Evolutionary conservation across 2,797 vertebrate species (phyloP), one percentile per base, ranked within the genome.

Genomic region (Myripristis murdjan): DNA sequence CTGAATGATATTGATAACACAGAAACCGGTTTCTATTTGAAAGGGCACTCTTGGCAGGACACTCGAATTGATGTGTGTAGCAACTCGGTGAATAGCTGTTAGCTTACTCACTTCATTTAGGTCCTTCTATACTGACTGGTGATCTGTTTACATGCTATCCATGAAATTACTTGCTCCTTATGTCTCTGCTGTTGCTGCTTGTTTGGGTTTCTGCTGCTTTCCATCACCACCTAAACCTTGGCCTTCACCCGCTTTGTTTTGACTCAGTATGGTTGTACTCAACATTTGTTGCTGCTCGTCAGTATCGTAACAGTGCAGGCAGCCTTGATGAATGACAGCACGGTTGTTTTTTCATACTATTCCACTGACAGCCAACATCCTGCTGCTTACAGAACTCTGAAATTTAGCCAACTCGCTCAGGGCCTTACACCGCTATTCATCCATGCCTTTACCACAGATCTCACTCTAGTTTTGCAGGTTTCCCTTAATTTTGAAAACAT

Each of bases 231-330:
- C 22, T 65, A 28, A 47, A 68, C 6, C 56, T 61, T 22, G 49
- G 15, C 52, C 60, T 56, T 77, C 57, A 77, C 52, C 52, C 66
- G 53, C 35, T 53, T 26, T 59, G n/a, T n/a, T 48, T 73, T 59
- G 44, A 5, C 52, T 33, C 10, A 11, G 12, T 14, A 16, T 28
- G 26, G 26, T 6, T 28, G 26, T 28, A 6, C 26, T 28, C 26
- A 28, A 28, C 26, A 28, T 54, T 54, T 54, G 15, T 54, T 15
- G 33, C 28, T 2, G 16, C 18, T 18, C n/a, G 16, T 18, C 52
- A 54, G 16, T 28, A 31, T 31, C 16, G 14, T 16, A 33, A 54
- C 7, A 24, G 22, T 49, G 22, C 11, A 2, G 22, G 22, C 22
- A 24, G 22, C 22, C 47, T 6, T 2, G 18, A 35, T 33, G 28